phyloP scores from a whole-genome alignment of 1,140 invertebrate genomes.

The Ooceraea biroi region DNA sequence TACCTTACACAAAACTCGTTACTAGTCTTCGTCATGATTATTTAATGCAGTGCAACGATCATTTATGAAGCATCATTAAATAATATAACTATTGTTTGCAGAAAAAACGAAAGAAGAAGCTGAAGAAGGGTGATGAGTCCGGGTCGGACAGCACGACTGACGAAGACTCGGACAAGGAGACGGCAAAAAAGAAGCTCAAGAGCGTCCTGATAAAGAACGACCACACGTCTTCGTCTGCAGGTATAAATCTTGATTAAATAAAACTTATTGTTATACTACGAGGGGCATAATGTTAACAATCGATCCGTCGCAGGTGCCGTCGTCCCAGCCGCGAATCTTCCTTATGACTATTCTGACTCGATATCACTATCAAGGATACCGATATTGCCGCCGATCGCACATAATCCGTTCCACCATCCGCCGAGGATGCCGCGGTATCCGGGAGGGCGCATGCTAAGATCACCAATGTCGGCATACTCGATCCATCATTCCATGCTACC shows the following conservation, averaged over 20 bases:
- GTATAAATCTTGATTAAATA: conserved; percentile 61
- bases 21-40: background rate
- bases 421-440: conserved; percentile 78
- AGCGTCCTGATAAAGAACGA: conserved; percentile 75
- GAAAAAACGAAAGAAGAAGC: conserved; percentile 70
- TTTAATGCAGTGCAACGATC: background rate
- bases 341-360: conserved; percentile 39
- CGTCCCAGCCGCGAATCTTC: background rate
- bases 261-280: background rate
- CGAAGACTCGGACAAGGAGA: conserved; percentile 72
- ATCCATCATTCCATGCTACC: conserved; percentile 39
- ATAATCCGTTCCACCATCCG: background rate
- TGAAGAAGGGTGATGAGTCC: conserved; percentile 76
- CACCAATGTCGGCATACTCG: conserved; percentile 23
- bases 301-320: background rate
- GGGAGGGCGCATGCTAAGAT: conserved; percentile 49
- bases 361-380: conserved; percentile 23
- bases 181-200: conserved; percentile 80
- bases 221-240: conserved; percentile 67
- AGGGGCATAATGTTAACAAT: too few relatives aligned
- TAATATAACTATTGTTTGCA: conserved; percentile 31
- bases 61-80: conserved; percentile 15
- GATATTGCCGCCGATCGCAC: conserved; percentile 6
- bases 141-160: conserved; percentile 68
- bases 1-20: conserved; percentile 19